Conservation (phyloP, 2,113 vertebrate genomes). For the Nyctibius bracteatus region DNA sequence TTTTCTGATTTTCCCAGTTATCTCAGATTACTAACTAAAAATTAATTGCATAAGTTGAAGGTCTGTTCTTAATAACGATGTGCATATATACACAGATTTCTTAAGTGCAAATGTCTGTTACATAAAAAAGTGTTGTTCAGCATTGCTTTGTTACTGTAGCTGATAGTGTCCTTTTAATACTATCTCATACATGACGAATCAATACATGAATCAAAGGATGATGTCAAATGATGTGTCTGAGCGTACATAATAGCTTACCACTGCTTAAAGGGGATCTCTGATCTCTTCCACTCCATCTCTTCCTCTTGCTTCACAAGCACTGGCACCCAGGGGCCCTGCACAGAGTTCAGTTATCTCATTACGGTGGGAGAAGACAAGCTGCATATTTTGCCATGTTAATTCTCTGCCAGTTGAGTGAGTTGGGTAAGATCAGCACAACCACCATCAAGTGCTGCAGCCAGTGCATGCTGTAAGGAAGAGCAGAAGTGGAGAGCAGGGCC, state of each 20-base stretch:
- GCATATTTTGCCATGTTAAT: background rate
- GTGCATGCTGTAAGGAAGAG: background rate
- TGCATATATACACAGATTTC: background rate
- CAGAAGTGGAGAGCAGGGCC: background rate
- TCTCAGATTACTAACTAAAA: background rate
- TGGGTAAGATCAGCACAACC: background rate
- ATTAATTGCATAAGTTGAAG: background rate
- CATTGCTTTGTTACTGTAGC: background rate
- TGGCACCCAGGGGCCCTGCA: background rate
- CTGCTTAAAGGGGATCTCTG: background rate
- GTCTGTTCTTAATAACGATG: background rate
- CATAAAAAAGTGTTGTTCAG: background rate
- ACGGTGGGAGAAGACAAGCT: background rate
- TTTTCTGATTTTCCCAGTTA: background rate
- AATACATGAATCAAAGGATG: background rate
- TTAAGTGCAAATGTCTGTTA: background rate
- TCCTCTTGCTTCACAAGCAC: background rate
- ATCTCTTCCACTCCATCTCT: background rate
- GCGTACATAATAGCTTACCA: background rate
- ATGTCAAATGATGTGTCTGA: background rate
- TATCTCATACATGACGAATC: background rate
- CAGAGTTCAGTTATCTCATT: fast-evolving
- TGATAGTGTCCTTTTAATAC: background rate
- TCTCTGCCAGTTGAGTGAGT: background rate
- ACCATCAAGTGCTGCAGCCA: background rate